Evolutionary conservation across 2,797 vertebrate genomes (phyloP), one percentile per base, ranked within the genome.

Genomic region (Molossus molossus): DNA sequence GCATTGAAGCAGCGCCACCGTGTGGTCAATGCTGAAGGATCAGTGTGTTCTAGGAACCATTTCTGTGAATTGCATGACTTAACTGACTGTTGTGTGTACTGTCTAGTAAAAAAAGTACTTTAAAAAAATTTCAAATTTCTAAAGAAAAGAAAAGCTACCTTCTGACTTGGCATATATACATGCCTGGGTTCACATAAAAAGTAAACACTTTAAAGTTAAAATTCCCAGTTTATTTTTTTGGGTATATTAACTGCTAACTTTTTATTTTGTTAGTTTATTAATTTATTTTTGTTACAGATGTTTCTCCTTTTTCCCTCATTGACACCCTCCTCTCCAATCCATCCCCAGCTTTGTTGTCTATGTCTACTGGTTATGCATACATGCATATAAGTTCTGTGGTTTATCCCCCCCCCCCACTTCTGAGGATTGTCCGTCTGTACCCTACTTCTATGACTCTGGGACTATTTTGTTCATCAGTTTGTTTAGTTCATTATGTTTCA

Each of bases 1-100:
- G 62, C 0, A 0, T 95, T 75, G 65, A 95, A 94, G 95, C 93
- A 96, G 96, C 94, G 60, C 98, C 98, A 97, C 97, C 98, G 97
- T 94, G 97, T 98, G 98, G 87, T 60, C 23, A 50, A 15, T 33
- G 25, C 23, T 93, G 58, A 70, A 62, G 33, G 27, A 91, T 60
- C 23, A 15, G 10, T 13, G 33, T 91, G 11, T 64, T 81, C 45
- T 55, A 25, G 55, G 58, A 86, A 33, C 6, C 21, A 7, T 67
- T 88, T 87, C 55, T 58, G n/a, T 15, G 2, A 69, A 11, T 90
- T 76, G 58, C 81, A 23, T 11, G 53, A 60, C 65, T 65, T 3
- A 72, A 29, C 12, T 3, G 72, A 29, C 12, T 33, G 48, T 45
- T 15, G 7, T 11, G 9, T 0, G 0, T 21, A 6, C 29, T 73